Conservation (phyloP, 2,888 invertebrate species). For the Pheosia tremula region DNA sequence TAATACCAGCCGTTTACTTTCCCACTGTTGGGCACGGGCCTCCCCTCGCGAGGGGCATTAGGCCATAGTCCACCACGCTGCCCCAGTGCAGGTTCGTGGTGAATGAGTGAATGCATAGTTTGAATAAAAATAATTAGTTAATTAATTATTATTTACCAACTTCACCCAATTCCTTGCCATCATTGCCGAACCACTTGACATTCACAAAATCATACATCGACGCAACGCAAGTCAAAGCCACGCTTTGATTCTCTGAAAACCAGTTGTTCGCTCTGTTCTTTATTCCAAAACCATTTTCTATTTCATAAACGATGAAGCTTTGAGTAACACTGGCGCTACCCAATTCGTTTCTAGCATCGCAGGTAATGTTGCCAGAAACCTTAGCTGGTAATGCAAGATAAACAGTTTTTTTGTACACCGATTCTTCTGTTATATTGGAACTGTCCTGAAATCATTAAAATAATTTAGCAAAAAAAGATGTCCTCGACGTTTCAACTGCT, state of each 20-base stretch:
- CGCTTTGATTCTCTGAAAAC: constrained; percentile 56
- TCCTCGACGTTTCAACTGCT: too few species aligned
- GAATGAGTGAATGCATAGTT: too few species aligned
- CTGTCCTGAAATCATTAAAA: constrained; percentile 31
- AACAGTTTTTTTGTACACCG: constrained; percentile 50
- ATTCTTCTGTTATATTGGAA: constrained; percentile 14
- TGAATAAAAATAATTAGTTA: too few species aligned
- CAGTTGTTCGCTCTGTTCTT: constrained; percentile 44
- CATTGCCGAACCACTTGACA: constrained; percentile 58
- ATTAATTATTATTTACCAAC: constrained; percentile 38
- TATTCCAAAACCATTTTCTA: constrained; percentile 65
- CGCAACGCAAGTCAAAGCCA: constrained; percentile 60
- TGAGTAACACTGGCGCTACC: constrained; percentile 19
- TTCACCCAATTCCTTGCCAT: constrained; percentile 26
- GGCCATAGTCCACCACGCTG: too few species aligned
- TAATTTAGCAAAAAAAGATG: too few species aligned
- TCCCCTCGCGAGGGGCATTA: too few species aligned
- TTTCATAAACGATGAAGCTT: constrained; percentile 60
- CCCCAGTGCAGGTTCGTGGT: too few species aligned
- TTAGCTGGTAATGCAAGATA: constrained; percentile 44
- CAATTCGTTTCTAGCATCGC: constrained; percentile 49
- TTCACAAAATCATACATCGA: constrained; percentile 60
- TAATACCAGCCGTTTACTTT: too few species aligned
- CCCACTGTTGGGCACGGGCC: too few species aligned
- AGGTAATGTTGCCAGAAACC: constrained; percentile 57